Percentiles rank a stretch among this genome's conserved stretches.
Conservation (phyloP, 2,113 vertebrate genomes). For the Leucopsar rothschildi region DNA sequence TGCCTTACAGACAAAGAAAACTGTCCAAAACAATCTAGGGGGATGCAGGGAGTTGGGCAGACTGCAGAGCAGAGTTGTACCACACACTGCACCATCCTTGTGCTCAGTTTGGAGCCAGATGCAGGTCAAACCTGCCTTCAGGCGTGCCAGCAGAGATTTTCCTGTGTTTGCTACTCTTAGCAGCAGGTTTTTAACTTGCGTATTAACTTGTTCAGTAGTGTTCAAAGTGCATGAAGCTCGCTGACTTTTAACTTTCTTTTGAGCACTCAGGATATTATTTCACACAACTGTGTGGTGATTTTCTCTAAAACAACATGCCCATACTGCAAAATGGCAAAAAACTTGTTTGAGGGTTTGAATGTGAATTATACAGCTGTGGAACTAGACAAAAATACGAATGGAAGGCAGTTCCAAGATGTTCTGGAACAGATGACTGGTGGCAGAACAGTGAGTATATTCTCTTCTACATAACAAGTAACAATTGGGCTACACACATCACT, state of each 20-base stretch:
- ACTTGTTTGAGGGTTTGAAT: constrained; percentile 86
- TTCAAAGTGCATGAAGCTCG: background rate
- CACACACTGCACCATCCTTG: background rate
- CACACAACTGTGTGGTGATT: constrained; percentile 91
- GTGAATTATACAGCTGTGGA: constrained; percentile 85
- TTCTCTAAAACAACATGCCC: constrained; percentile 93
- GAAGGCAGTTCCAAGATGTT: constrained; percentile 83
- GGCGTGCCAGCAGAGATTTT: background rate
- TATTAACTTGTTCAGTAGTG: background rate
- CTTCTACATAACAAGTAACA: background rate
- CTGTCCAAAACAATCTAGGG: background rate
- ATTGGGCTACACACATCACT: fast-evolving
- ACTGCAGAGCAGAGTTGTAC: background rate
- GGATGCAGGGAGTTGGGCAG: background rate
- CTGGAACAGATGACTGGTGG: constrained; percentile 86
- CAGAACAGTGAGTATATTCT: constrained; percentile 81
- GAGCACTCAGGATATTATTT: constrained; percentile 81
- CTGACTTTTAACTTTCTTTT: background rate
- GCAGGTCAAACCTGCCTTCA: background rate
- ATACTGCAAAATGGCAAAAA: constrained; percentile 93
- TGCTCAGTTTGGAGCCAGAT: background rate
- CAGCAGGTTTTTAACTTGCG: background rate
- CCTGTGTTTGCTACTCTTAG: background rate
- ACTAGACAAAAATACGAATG: constrained; percentile 82
- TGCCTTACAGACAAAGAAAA: background rate